Base-by-base conservation (phyloP, 2,888 invertebrate species). In the Agrilus biguttatus region DNA sequence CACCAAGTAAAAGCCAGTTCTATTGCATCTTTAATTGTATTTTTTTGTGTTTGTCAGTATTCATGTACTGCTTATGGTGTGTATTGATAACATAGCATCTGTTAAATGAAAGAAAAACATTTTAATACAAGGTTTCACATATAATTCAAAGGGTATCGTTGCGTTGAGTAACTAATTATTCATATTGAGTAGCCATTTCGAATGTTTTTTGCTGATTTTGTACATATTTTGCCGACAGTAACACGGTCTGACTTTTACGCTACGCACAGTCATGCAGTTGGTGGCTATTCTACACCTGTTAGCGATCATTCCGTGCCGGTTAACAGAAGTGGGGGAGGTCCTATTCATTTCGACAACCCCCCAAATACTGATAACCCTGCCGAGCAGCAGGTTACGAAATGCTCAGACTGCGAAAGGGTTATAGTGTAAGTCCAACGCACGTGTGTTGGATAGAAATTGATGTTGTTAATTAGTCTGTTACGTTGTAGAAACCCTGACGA, bases 361-460 rank as follows among this genome's bases (percentile, higher is more conserved):
- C 50, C 53, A 48, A 50, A 56, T 67, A 36, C 45, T 35, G 46
- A 39, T 44, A 47, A 44, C 67, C 51, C 66, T 71, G 57, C 69
- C 32, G 74, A 67, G 67, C 69, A 69, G 69, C 64, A 74, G 60
- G 70, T 74, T 53, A 77, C 78, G 46, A 70, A 73, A 66, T 91
- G 92, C 74, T 78, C 79, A 61, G 84, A 83, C 61, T 92, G 91
- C 74, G 85, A 84, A 70, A 77, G 83, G 67, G 75, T 82, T 62
- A 87, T 90, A 68, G 82, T 84, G 90, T 90, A 81, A 84, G 83
- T 80, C 72, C 68, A 67, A 57, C 55, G 37, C 52, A 19, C 46
- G 49, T 51, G 28, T 57, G 49, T 51, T 50, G 54, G 55, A 55
- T 57, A 47, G 49, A 53, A 55, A 54, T 54, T 55, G 51, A 47